A percentile compares a stretch with the other conserved stretches of the same genome.
Conservation (phyloP, 2,113 vertebrate species). For the Laticauda colubrina region DNA sequence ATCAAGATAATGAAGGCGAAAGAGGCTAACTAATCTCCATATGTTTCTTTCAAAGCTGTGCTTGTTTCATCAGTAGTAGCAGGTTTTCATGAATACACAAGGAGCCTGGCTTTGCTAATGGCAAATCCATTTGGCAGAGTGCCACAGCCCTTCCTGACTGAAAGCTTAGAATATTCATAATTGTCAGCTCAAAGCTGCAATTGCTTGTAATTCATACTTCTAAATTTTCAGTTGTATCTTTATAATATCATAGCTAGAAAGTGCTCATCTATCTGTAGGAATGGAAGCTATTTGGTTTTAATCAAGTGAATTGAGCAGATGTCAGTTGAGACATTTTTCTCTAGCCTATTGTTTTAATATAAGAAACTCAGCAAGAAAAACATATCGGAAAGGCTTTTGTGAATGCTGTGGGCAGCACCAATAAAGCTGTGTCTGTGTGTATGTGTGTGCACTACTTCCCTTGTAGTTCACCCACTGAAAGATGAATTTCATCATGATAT, state of each 20-base stretch:
- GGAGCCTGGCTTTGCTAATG: not conserved
- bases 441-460: not conserved
- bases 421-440: not conserved
- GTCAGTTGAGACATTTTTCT: not conserved
- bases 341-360: not conserved
- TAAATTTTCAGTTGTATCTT: not conserved
- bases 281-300: not conserved
- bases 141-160: not conserved
- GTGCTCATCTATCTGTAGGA: not conserved
- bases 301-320: not conserved
- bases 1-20: not conserved
- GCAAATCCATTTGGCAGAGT: not conserved
- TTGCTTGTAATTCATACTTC: not conserved
- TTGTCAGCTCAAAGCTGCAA: not conserved
- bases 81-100: not conserved
- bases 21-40: not conserved
- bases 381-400: not conserved
- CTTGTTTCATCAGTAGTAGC: not conserved
- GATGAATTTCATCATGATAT: not conserved
- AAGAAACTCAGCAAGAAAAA: not conserved
- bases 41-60: not conserved
- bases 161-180: not conserved
- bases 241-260: not conserved
- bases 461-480: not conserved
- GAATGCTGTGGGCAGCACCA: not conserved